Evolutionary conservation across 2,113 vertebrate genomes (phyloP).

Genomic region (Barnardius zonarius): DNA sequence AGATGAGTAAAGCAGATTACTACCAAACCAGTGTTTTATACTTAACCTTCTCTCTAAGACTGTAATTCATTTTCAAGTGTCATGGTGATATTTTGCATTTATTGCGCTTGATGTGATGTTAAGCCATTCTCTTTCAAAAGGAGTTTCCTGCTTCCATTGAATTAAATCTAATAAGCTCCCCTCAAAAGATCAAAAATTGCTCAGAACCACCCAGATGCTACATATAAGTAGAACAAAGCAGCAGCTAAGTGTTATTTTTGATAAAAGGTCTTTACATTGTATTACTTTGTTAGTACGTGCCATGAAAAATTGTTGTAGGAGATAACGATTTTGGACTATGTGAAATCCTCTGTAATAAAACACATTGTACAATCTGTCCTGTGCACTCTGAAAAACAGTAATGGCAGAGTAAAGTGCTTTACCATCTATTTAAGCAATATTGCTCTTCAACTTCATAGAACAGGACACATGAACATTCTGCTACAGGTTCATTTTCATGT

Average conservation of each 20-base stretch:
- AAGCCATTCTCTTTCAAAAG: constrained; percentile 29
- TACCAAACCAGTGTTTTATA: not conserved
- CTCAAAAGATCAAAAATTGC: constrained; percentile 55
- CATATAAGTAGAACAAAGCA: constrained; percentile 40
- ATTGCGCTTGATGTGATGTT: constrained; percentile 7
- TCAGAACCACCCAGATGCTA: constrained; percentile 32
- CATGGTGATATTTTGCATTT: constrained; percentile 6
- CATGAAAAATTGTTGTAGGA: constrained; percentile 37
- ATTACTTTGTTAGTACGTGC: constrained; percentile 62
- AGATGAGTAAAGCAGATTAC: not conserved
- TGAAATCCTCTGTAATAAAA: constrained; percentile 56
- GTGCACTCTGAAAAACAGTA: constrained; percentile 28
- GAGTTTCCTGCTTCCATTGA: constrained; percentile 11
- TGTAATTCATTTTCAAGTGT: constrained; percentile 21
- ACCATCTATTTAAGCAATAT: not conserved
- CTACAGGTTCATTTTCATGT: not conserved
- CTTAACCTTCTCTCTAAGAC: not conserved
- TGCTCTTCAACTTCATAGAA: not conserved
- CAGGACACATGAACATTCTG: not conserved
- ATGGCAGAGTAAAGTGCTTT: constrained; percentile 17
- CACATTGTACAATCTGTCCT: constrained; percentile 23
- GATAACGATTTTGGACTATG: constrained; percentile 54
- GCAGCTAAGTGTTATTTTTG: constrained; percentile 42
- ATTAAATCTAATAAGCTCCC: constrained; percentile 36
- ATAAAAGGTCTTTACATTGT: constrained; percentile 55